Percentiles rank a stretch among this genome's conserved stretches.
phyloP scores from a whole-genome alignment of 2,797 vertebrate genomes.

The Smutsia temminckii region DNA sequence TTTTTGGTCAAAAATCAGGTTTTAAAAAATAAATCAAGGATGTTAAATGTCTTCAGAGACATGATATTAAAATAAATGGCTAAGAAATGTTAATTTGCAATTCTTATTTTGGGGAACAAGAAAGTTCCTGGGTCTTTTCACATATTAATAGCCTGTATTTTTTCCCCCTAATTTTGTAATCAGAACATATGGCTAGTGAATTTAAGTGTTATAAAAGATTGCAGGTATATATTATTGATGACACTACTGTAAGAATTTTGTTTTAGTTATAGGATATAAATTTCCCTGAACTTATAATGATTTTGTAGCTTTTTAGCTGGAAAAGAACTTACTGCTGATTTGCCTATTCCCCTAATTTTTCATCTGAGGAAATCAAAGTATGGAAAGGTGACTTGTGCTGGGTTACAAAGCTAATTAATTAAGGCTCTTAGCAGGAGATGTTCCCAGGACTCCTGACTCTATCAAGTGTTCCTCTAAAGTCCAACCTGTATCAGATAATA shows the following conservation, averaged over 20 bases:
- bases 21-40: not conserved
- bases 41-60: not conserved
- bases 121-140: not conserved
- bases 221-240: not conserved
- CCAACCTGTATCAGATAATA: not conserved
- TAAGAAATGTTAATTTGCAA: slow-evolving; percentile 7
- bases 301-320: not conserved
- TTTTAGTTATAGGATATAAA: not conserved
- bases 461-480: not conserved
- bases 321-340: not conserved
- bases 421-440: not conserved
- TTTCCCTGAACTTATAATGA: not conserved
- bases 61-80: slow-evolving; percentile 22
- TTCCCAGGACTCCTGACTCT: not conserved
- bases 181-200: not conserved
- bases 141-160: not conserved
- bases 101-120: not conserved
- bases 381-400: not conserved
- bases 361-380: not conserved
- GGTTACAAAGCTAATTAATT: not conserved
- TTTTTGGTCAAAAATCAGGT: slow-evolving; percentile 18
- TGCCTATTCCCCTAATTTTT: not conserved
- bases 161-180: not conserved
- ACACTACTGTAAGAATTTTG: not conserved
- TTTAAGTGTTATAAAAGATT: not conserved